phyloP scores from a whole-genome alignment of 2,113 vertebrate species.

The human region GRCh38 chr6:5403501-5404000 shows the following conservation, averaged over 20 bases:
- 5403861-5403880: neutral
- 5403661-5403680: neutral
- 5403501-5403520: neutral
- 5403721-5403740: neutral
- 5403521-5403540: neutral
- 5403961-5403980: conserved; percentile 15
- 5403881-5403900: neutral
- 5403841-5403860: neutral
- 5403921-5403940: neutral
- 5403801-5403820: neutral
- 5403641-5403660: neutral
- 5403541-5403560: neutral
- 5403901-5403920: neutral
- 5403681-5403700: neutral
- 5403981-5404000: neutral
- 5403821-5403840: neutral
- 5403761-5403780: neutral
- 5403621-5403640: neutral
- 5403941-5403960: neutral
- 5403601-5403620: neutral
- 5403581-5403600: neutral
- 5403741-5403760: neutral
- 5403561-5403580: neutral
- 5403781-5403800: neutral
- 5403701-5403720: neutral